Base-by-base conservation (phyloP, 2,888 invertebrate genomes). In the Sisyra terminalis region DNA sequence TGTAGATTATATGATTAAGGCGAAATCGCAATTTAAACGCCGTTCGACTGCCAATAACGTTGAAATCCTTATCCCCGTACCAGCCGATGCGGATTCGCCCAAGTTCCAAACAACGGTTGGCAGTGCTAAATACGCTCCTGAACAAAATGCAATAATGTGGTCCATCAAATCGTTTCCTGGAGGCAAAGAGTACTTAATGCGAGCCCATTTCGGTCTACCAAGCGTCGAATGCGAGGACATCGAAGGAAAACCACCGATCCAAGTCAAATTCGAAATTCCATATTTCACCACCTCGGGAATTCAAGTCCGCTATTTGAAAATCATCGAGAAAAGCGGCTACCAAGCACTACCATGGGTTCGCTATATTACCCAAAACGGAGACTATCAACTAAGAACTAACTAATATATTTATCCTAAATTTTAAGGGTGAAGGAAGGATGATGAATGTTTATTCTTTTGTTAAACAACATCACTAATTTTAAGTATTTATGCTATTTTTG, bases 351-450 rank as follows among this genome's bases (percentile, higher is more conserved):
- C 97, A 0, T 97, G 97, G 97, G 97, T 97, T 4, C 71, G 97
- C n/a, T 98, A 97, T 60, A 97, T 98, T 49, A 98, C 97, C 32
- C 96, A 97, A 61, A 97, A 97, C 61, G 97, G 97, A 41, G 97
- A 98, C 63, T 97, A 98, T 61, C 96, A 97, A 59, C 67, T 97
- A 50, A 75, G 97, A 63, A 97, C 92, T 50, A 89, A 88, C 65
- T 90, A 69, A 69, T 11, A 17, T 37, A 4, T 37, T 37, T 37
- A 3, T 37, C 24, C 3, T 24, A n/a, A n/a, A n/a, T n/a, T n/a
- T n/a, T n/a, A n/a, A n/a, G n/a, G n/a, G n/a, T n/a, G n/a, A n/a
- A n/a, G n/a, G n/a, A n/a, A n/a, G n/a, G n/a, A n/a, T n/a, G n/a
- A n/a, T n/a, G n/a, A n/a, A n/a, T n/a, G n/a, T 24, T 24, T 7